Base-by-base conservation (phyloP, 1,140 invertebrate species). In the Trichonephila clavata region DNA sequence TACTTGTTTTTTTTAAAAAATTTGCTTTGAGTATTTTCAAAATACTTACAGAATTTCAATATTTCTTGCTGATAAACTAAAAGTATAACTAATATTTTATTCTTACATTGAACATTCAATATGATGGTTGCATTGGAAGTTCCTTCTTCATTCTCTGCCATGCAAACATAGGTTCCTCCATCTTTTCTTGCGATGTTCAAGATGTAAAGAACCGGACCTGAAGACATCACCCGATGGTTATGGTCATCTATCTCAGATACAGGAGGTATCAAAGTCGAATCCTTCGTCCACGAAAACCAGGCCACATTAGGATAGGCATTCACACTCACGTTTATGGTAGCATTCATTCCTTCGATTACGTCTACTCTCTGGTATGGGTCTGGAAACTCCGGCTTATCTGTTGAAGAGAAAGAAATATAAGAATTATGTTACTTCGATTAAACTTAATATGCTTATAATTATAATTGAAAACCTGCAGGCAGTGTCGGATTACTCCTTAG, bases 91-190 rank as follows among this genome's bases (percentile, higher is more conserved):
- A 61, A 61, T 61, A 16, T 61, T 20, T 61, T 14, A 61, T 14
- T 95, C 98, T 98, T 97, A 99, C 98, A 99, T 96, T 98, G 97
- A 8, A 99, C 98, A 94, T 97, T 97, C 77, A 99, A 96, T 68
- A 97, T 97, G 92, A 99, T 97, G 94, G 97, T 97, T 68, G 98
- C 97, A 83, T 97, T 97, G 0, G 97, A 97, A 21, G 97, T 97
- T 39, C 99, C 99, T 96, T 99, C 98, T 18, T 97, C 97, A 96
- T 99, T 99, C 86, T 97, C 96, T 21, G 98, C 99, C 94, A 98
- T 97, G 94, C 98, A 97, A 14, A 97, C 97, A 95, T 99, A 99
- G 50, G 97, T 97, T 0, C 98, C 99, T 3, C 97, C 97, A 95
- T 99, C 98, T 84, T 97, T 97, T 6, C 98, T 96, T 81, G 97